Conservation (phyloP, 2,113 vertebrate genomes). For the Alectura lathami region DNA sequence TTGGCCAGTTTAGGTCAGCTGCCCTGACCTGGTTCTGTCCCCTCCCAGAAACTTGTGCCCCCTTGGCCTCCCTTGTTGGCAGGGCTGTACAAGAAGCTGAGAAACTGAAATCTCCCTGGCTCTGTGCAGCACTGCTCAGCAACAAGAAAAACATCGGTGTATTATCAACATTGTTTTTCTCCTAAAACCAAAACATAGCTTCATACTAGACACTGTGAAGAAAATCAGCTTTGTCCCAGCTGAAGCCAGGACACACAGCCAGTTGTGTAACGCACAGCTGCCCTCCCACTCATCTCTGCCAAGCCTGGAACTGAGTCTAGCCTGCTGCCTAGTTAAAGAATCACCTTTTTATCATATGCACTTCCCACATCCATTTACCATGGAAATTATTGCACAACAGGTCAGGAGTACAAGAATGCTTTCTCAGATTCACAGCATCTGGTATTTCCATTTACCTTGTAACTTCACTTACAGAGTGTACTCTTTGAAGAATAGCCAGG, state of each 20-base stretch:
- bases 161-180: neutral
- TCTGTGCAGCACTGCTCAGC: neutral
- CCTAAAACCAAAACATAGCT: neutral
- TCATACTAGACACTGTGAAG: neutral
- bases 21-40: neutral
- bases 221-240: neutral
- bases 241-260: neutral
- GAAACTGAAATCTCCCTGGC: neutral
- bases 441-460: neutral
- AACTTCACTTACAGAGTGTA: neutral
- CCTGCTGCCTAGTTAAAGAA: neutral
- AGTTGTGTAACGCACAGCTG: neutral
- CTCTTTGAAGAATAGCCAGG: neutral
- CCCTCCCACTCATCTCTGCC: neutral
- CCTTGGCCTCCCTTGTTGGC: neutral
- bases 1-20: neutral
- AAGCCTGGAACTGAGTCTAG: neutral
- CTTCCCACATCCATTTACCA: neutral
- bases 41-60: no score
- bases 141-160: neutral
- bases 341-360: neutral
- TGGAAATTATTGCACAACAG: neutral
- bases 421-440: neutral
- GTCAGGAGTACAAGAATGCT: neutral
- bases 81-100: neutral